phyloP scores from a whole-genome alignment of 2,113 vertebrate genomes.

The Misgurnus anguillicaudatus region DNA sequence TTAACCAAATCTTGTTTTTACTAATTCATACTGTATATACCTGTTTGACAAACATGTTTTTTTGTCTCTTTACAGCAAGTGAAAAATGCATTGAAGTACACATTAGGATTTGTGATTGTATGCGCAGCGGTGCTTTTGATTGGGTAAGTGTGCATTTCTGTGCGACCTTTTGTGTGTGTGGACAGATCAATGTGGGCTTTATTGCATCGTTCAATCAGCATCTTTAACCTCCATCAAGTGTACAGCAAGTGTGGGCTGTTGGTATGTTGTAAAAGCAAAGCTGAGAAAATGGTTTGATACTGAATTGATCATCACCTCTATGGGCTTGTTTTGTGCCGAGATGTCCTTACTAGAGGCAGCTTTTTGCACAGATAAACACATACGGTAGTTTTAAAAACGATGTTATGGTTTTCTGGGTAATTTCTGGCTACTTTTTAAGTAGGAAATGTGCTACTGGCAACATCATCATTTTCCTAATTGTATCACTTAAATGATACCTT shows the following conservation, averaged over 20 bases:
- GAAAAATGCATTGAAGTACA: conserved; percentile 91
- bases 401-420: too few species aligned
- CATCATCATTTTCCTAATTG: not conserved
- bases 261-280: not conserved
- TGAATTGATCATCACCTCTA: not conserved
- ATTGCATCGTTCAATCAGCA: not conserved
- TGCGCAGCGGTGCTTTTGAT: conserved; percentile 90
- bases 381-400: not conserved
- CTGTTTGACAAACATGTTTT: conserved; percentile 31
- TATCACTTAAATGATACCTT: not conserved
- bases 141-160: conserved; percentile 83
- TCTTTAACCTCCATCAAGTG: not conserved
- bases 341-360: not conserved
- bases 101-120: conserved; percentile 85
- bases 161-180: conserved; percentile 61
- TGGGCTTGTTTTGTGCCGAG: not conserved
- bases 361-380: not conserved
- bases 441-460: not conserved
- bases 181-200: conserved; percentile 18
- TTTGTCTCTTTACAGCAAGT: conserved; percentile 84
- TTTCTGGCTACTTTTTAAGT: not conserved
- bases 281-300: conserved; percentile 1
- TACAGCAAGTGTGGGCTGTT: not conserved
- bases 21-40: conserved; percentile 19
- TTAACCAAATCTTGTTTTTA: not conserved